phyloP scores from a whole-genome alignment of 2,888 invertebrate genomes.

The Amiota communis region DNA sequence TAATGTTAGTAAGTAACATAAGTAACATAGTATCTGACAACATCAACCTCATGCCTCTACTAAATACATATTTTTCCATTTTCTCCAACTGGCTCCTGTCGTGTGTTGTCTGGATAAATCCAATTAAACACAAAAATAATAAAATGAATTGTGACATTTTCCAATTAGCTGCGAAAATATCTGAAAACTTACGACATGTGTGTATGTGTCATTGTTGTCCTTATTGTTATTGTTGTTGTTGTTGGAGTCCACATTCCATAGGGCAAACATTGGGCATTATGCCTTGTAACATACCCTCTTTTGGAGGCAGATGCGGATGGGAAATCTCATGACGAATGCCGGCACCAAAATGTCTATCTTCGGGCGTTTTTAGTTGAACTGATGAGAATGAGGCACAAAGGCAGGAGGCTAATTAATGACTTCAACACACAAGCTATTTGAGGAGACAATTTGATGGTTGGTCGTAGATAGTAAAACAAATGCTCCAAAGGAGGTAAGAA shows the following conservation, averaged over 20 bases:
- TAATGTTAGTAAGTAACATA: too few species aligned
- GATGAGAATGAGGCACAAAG: constrained; percentile 33
- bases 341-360: constrained; percentile 64
- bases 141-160: constrained; percentile 65
- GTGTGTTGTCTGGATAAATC: constrained; percentile 43
- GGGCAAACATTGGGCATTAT: too few species aligned
- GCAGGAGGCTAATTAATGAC: constrained; percentile 60
- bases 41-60: constrained; percentile 10
- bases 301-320: too few species aligned
- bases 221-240: too few species aligned
- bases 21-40: constrained; percentile 52
- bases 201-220: constrained; percentile 44
- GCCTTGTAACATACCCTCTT: too few species aligned
- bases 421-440: constrained; percentile 43
- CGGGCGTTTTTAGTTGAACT: constrained; percentile 31
- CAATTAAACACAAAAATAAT: constrained; percentile 65
- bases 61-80: too few species aligned
- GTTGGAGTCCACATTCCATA: too few species aligned
- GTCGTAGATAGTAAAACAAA: too few species aligned
- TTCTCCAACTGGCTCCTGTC: neutral
- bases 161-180: constrained; percentile 63
- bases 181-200: constrained; percentile 60
- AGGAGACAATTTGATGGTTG: neutral
- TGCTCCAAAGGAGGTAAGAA: too few species aligned
- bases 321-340: constrained; percentile 53